Evolutionary conservation across 2,113 vertebrate species (phyloP).

Genomic region (Chloropsis hardwickii): DNA sequence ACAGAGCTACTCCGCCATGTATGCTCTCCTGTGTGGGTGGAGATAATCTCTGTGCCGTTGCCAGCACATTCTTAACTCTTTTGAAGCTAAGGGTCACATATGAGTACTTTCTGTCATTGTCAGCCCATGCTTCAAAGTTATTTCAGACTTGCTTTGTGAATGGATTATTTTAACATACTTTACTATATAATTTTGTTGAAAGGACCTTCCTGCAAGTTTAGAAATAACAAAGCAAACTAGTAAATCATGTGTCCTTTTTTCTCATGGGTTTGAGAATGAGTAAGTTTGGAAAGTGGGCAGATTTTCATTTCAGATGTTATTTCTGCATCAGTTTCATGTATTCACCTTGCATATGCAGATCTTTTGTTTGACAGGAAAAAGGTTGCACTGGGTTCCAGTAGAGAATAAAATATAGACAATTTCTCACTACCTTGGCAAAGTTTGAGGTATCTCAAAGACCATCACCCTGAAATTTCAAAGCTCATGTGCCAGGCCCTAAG

Average conservation of each 20-base stretch:
- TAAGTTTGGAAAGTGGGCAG: not conserved
- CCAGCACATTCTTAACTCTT: conserved; percentile 50
- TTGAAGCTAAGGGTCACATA: conserved; percentile 46
- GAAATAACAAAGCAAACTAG: conserved; percentile 25
- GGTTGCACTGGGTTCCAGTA: not conserved
- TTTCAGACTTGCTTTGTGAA: conserved; percentile 35
- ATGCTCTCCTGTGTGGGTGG: conserved; percentile 49
- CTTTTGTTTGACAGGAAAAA: not conserved
- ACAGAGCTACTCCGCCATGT: not conserved
- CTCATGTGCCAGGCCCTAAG: not conserved
- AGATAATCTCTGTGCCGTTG: conserved; percentile 33
- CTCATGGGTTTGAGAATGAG: conserved; percentile 14
- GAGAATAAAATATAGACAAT: not conserved
- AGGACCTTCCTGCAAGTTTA: conserved; percentile 20
- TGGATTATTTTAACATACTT: conserved; percentile 44
- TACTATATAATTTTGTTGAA: conserved; percentile 10
- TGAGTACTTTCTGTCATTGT: not conserved
- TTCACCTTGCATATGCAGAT: not conserved
- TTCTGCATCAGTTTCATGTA: not conserved
- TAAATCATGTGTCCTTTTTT: not conserved
- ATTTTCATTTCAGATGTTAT: conserved; percentile 9
- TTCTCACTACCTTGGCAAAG: not conserved
- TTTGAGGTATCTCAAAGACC: not conserved
- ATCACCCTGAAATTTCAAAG: not conserved
- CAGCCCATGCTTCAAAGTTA: conserved; percentile 35